Percentiles rank a stretch among this genome's conserved stretches.
Conservation (phyloP, 2,888 invertebrate species). For the Neelides folsomi region DNA sequence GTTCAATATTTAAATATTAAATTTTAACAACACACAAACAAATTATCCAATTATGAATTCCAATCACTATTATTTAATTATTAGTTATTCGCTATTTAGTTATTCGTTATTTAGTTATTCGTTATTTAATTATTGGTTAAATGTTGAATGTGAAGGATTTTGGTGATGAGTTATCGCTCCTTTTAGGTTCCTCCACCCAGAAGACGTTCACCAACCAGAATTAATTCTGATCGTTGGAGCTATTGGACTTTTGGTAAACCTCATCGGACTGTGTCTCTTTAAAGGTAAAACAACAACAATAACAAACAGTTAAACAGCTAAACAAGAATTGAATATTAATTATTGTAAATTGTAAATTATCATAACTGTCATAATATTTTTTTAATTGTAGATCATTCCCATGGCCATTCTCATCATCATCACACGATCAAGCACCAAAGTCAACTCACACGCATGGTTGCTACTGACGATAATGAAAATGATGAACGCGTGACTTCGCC, state of each 20-base stretch:
- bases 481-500: constrained; percentile 49
- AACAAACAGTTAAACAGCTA: neutral
- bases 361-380: neutral
- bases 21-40: too few relatives aligned
- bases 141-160: neutral
- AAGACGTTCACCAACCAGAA: constrained; percentile 59
- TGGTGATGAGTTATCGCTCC: neutral
- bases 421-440: constrained; percentile 27
- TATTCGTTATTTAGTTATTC: neutral
- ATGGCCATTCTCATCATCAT: constrained; percentile 35
- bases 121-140: too few relatives aligned
- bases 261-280: constrained; percentile 79
- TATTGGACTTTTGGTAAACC: constrained; percentile 78
- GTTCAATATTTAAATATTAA: constrained; percentile 1
- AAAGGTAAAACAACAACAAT: constrained; percentile 53
- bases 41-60: too few relatives aligned
- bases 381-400: constrained; percentile 38
- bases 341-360: neutral
- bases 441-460: constrained; percentile 40
- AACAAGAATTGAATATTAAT: neutral
- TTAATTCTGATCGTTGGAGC: constrained; percentile 75
- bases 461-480: constrained; percentile 58
- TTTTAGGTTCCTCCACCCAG: neutral
- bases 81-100: constrained; percentile 4
- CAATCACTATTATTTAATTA: too few relatives aligned